phyloP scores from a whole-genome alignment of 2,888 invertebrate genomes.

The Caenorhabditis drosophilae region DNA sequence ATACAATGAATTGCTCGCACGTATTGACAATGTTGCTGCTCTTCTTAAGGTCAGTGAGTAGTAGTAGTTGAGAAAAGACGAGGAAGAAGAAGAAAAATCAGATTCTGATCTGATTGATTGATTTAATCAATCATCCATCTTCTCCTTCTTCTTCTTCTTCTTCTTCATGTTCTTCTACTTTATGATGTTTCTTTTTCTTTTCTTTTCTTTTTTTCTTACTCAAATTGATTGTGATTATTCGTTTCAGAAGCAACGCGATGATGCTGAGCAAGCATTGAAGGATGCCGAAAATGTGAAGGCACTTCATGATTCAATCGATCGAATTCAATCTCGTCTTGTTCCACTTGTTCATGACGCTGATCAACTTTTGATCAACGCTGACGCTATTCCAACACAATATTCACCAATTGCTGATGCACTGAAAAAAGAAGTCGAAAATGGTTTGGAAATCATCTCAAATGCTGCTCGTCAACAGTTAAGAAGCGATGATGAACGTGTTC shows the following conservation, averaged over 20 bases:
- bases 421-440: conserved; percentile 12
- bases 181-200: no score
- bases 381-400: conserved; percentile 34
- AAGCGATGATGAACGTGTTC: conserved; percentile 7
- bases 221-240: no score
- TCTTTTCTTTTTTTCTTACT: no score
- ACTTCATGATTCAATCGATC: conserved; percentile 18
- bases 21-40: conserved; percentile 29
- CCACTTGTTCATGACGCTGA: conserved; percentile 30
- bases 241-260: conserved; percentile 28
- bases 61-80: neutral
- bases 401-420: conserved; percentile 26
- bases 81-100: neutral
- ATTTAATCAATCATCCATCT: no score
- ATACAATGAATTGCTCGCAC: conserved; percentile 29
- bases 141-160: no score
- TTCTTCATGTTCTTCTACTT: no score
- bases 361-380: conserved; percentile 26
- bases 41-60: conserved; percentile 16
- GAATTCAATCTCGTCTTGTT: conserved; percentile 19
- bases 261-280: conserved; percentile 22
- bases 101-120: no score
- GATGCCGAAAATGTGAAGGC: conserved; percentile 20
- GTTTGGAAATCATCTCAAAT: conserved; percentile 8
- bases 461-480: conserved; percentile 4